Evolutionary conservation across 2,888 invertebrate genomes (phyloP).

Genomic region (Rhagium mordax): DNA sequence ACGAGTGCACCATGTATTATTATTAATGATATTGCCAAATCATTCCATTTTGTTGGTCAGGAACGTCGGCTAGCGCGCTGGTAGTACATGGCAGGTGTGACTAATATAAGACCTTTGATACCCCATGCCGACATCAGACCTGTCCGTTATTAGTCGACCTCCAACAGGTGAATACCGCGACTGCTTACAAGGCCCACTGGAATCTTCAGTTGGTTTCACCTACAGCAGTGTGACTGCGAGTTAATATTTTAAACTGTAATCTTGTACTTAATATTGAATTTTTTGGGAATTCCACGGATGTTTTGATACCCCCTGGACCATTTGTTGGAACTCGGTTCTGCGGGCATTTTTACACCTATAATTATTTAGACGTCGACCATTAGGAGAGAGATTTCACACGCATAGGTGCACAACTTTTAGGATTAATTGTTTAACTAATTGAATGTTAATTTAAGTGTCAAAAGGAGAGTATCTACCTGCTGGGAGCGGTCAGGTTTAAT

Average conservation of each 20-base stretch:
- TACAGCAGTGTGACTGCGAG: constrained; percentile 67
- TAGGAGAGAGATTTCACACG: constrained; percentile 42
- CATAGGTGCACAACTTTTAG: constrained; percentile 28
- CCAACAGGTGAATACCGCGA: constrained; percentile 10
- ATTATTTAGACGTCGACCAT: constrained; percentile 4
- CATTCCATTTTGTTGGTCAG: constrained; percentile 66
- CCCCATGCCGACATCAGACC: constrained; percentile 66
- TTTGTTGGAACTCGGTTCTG: constrained; percentile 5
- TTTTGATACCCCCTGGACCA: constrained; percentile 32
- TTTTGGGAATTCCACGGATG: constrained; percentile 61
- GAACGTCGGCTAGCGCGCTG: constrained; percentile 59
- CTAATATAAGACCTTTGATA: constrained; percentile 68
- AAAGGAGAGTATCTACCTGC: constrained; percentile 41
- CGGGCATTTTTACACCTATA: constrained; percentile 39
- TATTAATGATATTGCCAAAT: constrained; percentile 69
- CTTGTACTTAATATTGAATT: constrained; percentile 65
- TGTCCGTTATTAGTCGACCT: constrained; percentile 32
- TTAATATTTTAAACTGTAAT: constrained; percentile 68
- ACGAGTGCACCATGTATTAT: constrained; percentile 58
- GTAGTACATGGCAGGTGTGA: constrained; percentile 70
- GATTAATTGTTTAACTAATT: constrained; percentile 52
- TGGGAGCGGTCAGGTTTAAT: constrained; percentile 34
- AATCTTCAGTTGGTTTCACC: constrained; percentile 63
- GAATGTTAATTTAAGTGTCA: constrained; percentile 51
- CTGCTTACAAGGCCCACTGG: constrained; percentile 49